These are phyloP conservation scores for Denticeps clupeoides DNA, from an alignment of 2,797 vertebrate species.

Conservation along the genomic window DNA sequence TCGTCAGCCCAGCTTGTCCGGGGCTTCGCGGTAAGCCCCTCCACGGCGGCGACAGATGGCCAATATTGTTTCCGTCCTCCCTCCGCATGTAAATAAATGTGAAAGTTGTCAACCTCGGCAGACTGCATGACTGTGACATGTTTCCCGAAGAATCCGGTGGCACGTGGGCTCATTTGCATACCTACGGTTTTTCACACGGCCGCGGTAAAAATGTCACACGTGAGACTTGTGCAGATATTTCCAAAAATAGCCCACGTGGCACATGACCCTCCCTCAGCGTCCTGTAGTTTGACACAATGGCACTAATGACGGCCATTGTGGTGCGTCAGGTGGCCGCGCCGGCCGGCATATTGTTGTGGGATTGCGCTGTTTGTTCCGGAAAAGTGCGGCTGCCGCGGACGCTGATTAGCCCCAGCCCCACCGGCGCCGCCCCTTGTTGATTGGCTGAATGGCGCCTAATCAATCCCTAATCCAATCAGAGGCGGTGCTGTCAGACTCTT, in stretches of 20 bases:
- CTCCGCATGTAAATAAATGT: neutral
- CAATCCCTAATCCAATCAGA: constrained; percentile 76
- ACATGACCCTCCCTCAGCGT: neutral
- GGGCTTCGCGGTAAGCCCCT: constrained; percentile 39
- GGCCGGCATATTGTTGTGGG: constrained; percentile 20
- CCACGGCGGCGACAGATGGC: constrained; percentile 54
- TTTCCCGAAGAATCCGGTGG: too few relatives aligned
- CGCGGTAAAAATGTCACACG: too few relatives aligned
- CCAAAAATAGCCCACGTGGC: neutral
- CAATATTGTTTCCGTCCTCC: constrained; percentile 43
- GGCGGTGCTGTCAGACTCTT: constrained; percentile 45
- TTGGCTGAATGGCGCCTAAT: constrained; percentile 61
- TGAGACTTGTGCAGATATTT: too few relatives aligned
- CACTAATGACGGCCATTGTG: constrained; percentile 28
- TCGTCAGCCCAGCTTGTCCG: constrained; percentile 43
- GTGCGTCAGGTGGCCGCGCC: constrained; percentile 13
- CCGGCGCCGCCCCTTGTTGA: neutral
- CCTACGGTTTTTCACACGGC: too few relatives aligned
- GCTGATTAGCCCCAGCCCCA: neutral
- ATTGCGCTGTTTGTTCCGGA: constrained; percentile 14
- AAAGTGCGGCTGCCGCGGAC: neutral
- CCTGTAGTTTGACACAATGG: constrained; percentile 3
- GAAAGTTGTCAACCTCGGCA: neutral
- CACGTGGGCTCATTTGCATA: too few relatives aligned
- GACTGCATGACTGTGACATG: too few relatives aligned